Conservation (phyloP, 1,140 invertebrate species). For the Manduca sexta region DNA sequence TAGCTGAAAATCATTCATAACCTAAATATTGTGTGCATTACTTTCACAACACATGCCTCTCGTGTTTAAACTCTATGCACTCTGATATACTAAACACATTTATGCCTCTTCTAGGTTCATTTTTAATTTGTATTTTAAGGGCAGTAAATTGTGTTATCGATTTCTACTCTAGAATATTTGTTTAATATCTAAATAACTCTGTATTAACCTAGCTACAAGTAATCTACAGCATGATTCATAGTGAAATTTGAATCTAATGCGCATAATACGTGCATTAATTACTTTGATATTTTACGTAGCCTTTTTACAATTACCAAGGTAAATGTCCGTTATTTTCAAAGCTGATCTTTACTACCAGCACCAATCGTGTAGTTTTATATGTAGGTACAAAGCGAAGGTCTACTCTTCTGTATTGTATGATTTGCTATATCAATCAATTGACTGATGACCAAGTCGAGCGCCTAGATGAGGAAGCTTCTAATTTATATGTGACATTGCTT, state of each 20-base stretch:
- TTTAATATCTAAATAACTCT: too few relatives aligned
- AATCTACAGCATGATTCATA: too few relatives aligned
- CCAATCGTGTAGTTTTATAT: background rate
- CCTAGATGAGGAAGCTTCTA: constrained; percentile 43
- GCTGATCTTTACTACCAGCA: background rate
- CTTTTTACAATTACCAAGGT: constrained; percentile 9
- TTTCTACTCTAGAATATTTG: too few relatives aligned
- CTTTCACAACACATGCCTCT: too few relatives aligned
- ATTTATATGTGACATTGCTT: constrained; percentile 32
- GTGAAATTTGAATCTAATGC: background rate
- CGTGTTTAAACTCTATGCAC: too few relatives aligned
- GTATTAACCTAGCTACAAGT: too few relatives aligned
- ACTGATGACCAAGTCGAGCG: background rate
- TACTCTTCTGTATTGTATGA: background rate
- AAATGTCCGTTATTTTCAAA: constrained; percentile 7
- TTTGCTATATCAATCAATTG: background rate
- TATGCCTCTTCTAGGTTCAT: too few relatives aligned
- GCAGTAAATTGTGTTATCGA: too few relatives aligned
- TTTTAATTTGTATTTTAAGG: too few relatives aligned
- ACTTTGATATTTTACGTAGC: constrained; percentile 2
- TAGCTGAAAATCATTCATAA: too few relatives aligned
- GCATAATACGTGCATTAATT: constrained; percentile 10
- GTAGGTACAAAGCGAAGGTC: background rate
- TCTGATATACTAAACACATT: too few relatives aligned
- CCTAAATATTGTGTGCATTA: too few relatives aligned